Evolutionary conservation across 2,797 vertebrate genomes (phyloP).

Genomic region (Enteromius mattozi): DNA sequence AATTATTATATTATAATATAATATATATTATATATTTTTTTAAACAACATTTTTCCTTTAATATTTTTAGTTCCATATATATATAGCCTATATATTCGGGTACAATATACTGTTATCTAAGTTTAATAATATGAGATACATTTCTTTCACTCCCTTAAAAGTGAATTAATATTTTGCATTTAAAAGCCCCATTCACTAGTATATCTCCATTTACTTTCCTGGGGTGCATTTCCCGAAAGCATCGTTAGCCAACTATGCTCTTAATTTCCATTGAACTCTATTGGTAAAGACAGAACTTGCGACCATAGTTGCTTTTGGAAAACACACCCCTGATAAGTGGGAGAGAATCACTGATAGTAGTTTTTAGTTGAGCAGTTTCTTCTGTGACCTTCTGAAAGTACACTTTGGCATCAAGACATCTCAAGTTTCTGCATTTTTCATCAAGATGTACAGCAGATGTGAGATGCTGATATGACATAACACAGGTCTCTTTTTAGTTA

Average conservation of each 20-base stretch:
- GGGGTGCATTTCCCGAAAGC: not conserved
- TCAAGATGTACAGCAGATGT: constrained; percentile 19
- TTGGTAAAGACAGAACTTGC: not conserved
- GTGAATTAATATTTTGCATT: not conserved
- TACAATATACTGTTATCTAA: not conserved
- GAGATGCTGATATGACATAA: not conserved
- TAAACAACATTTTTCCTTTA: not conserved
- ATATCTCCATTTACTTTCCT: not conserved
- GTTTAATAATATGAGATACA: not conserved
- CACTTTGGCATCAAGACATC: not conserved
- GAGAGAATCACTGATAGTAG: not conserved
- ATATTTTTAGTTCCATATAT: not conserved
- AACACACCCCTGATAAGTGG: not conserved
- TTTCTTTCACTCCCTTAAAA: not conserved
- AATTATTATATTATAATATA: not conserved
- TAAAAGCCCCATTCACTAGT: not conserved
- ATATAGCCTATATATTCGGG: not conserved
- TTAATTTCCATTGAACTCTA: not conserved
- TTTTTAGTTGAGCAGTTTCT: not conserved
- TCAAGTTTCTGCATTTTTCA: not conserved
- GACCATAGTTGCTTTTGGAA: not conserved
- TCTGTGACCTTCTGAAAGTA: not conserved
- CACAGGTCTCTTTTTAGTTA: not conserved
- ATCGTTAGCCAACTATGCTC: not conserved
- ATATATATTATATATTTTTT: not conserved